phyloP scores from a whole-genome alignment of 2,797 vertebrate species.

The Acipenser oxyrinchus region DNA sequence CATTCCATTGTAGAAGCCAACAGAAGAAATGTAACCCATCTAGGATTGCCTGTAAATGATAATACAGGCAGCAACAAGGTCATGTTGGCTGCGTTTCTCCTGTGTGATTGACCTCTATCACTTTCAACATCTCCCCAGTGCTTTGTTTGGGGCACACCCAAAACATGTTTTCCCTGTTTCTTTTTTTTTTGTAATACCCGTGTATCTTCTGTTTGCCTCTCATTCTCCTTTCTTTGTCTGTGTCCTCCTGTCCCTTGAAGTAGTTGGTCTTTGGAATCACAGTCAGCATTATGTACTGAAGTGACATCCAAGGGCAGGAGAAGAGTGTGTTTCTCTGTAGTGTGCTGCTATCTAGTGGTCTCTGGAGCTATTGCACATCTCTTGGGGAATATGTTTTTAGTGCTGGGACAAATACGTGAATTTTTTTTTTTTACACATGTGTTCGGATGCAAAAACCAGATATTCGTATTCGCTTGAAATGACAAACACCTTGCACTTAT shows the following conservation, averaged over 20 bases:
- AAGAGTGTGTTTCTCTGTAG: slow-evolving; percentile 55
- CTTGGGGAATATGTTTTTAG: slow-evolving; percentile 17
- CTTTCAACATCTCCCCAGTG: slow-evolving; percentile 82
- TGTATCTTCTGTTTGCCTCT: neutral
- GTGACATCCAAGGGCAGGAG: slow-evolving; percentile 15
- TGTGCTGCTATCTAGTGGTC: slow-evolving; percentile 86
- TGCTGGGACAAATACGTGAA: too few species aligned
- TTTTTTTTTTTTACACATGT: too few species aligned
- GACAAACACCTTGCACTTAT: too few species aligned
- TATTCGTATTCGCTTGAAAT: too few species aligned
- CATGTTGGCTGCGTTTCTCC: slow-evolving; percentile 72
- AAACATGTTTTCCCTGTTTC: neutral
- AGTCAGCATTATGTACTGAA: slow-evolving; percentile 1
- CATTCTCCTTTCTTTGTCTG: neutral
- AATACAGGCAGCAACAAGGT: slow-evolving; percentile 76
- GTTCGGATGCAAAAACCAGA: too few species aligned
- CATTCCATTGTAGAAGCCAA: slow-evolving; percentile 82
- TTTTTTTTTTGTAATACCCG: too few species aligned
- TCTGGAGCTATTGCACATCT: slow-evolving; percentile 56
- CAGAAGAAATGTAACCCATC: slow-evolving; percentile 68
- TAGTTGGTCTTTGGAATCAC: neutral
- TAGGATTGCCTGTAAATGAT: slow-evolving; percentile 97
- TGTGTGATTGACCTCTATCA: slow-evolving; percentile 93
- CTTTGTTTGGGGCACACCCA: neutral
- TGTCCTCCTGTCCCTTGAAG: neutral